phyloP scores from a whole-genome alignment of 2,113 vertebrate genomes.

The Saguinus imperator region DNA sequence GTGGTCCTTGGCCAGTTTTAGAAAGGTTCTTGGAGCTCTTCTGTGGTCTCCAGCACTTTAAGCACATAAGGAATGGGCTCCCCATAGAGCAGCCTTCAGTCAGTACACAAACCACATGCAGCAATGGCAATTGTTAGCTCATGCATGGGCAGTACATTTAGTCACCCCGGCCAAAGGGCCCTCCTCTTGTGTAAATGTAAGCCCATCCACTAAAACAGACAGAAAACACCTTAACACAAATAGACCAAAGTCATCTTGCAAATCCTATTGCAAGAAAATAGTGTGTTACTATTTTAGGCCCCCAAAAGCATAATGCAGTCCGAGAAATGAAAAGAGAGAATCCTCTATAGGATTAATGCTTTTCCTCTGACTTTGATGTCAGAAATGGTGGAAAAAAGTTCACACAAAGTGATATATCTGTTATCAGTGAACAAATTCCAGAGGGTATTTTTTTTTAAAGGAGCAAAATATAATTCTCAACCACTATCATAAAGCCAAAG shows the following conservation, averaged over 20 bases:
- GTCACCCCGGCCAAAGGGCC: constrained; percentile 72
- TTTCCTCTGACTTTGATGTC: constrained; percentile 69
- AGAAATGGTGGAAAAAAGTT: constrained; percentile 79
- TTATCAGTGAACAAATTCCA: constrained; percentile 74
- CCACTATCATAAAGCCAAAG: constrained; percentile 74
- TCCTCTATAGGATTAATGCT: constrained; percentile 67
- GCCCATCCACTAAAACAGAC: constrained; percentile 81
- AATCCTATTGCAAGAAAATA: constrained; percentile 86
- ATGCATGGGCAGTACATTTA: constrained; percentile 85
- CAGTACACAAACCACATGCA: constrained; percentile 80
- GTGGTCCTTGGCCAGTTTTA: background rate
- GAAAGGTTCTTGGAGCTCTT: background rate
- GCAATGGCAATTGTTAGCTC: constrained; percentile 70
- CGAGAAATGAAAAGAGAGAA: constrained; percentile 78
- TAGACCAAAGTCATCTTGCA: constrained; percentile 82
- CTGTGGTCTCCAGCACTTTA: background rate
- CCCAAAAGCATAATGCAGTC: constrained; percentile 51
- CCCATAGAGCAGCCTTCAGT: constrained; percentile 32
- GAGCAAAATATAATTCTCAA: constrained; percentile 76
- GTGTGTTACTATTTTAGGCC: constrained; percentile 81
- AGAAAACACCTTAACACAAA: constrained; percentile 76
- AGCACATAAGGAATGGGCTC: background rate
- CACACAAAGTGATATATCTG: constrained; percentile 77
- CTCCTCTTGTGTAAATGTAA: constrained; percentile 82
- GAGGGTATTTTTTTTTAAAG: constrained; percentile 65